Percentiles rank a stretch among this genome's conserved stretches.
These are phyloP conservation scores for Aspidoscelis tigris DNA, from an alignment of 2,113 vertebrate species.

Conservation along the genomic window DNA sequence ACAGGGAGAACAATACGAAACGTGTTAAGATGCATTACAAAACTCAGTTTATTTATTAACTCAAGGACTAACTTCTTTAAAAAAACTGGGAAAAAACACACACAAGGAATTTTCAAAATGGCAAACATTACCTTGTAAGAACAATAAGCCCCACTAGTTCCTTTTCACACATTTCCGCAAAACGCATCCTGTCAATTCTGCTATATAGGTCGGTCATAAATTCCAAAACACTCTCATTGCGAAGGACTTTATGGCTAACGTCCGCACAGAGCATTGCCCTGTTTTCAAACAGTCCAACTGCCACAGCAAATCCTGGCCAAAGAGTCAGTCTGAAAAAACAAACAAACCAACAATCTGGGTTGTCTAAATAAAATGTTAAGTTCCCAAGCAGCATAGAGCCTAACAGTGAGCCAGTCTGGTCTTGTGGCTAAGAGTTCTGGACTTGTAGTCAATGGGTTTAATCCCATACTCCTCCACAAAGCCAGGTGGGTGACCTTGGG, in stretches of 20 bases:
- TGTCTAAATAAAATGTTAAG: no score
- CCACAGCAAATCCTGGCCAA: conserved; percentile 73
- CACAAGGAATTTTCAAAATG: neutral
- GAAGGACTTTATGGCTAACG: conserved; percentile 73
- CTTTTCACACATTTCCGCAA: conserved; percentile 64
- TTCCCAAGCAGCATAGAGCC: no score
- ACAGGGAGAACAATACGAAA: no score
- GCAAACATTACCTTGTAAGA: conserved; percentile 70
- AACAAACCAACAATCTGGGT: neutral
- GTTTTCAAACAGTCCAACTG: conserved; percentile 66
- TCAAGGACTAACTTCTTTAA: neutral
- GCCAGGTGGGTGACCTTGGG: no score
- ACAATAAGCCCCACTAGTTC: conserved; percentile 69
- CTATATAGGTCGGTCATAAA: conserved; percentile 66
- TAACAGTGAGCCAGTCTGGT: no score
- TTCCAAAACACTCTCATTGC: conserved; percentile 72
- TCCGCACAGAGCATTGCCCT: conserved; percentile 64
- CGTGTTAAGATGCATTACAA: no score
- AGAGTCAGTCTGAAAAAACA: conserved; percentile 63
- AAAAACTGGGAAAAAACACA: neutral
- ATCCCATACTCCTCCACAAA: no score
- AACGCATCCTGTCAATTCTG: conserved; percentile 18
- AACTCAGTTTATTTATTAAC: no score
- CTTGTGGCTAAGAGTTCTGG: no score
- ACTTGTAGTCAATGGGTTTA: no score